These are phyloP conservation scores for Nephrotoma guestfalica DNA, from an alignment of 2,888 invertebrate species.

Conservation along the genomic window DNA sequence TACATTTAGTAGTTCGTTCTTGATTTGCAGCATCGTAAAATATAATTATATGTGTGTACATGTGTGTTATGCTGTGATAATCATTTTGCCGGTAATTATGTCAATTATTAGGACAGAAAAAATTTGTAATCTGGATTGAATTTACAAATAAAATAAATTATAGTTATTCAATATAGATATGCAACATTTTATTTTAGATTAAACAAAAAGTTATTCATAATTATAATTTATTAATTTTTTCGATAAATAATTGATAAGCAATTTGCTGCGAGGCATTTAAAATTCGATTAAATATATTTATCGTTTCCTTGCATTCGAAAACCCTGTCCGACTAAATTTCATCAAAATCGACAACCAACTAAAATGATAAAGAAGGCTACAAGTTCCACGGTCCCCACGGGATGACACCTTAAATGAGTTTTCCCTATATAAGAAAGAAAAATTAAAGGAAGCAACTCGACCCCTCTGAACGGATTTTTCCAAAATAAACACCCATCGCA, in stretches of 20 bases:
- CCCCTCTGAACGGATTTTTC: too few species aligned
- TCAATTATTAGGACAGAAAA: background rate
- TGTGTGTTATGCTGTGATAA: background rate
- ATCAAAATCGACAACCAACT: too few species aligned
- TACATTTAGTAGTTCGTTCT: background rate
- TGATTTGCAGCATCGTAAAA: background rate
- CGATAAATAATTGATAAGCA: too few species aligned
- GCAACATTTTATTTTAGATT: background rate
- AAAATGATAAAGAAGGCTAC: too few species aligned
- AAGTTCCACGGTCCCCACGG: fast-evolving
- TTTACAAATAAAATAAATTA: background rate
- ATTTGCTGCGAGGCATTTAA: too few species aligned
- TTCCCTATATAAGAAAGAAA: too few species aligned
- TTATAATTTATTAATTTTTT: background rate
- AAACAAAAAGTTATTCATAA: background rate
- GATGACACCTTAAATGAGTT: too few species aligned
- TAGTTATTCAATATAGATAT: background rate
- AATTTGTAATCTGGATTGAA: background rate
- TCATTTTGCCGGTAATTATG: background rate
- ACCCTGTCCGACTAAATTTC: too few species aligned
- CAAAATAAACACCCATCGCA: too few species aligned
- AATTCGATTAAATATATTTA: too few species aligned
- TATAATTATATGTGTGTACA: background rate
- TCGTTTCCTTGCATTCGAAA: too few species aligned
- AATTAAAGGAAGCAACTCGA: too few species aligned